phyloP scores from a whole-genome alignment of 2,113 vertebrate species.

The Dolichallabes microphthalmus region DNA sequence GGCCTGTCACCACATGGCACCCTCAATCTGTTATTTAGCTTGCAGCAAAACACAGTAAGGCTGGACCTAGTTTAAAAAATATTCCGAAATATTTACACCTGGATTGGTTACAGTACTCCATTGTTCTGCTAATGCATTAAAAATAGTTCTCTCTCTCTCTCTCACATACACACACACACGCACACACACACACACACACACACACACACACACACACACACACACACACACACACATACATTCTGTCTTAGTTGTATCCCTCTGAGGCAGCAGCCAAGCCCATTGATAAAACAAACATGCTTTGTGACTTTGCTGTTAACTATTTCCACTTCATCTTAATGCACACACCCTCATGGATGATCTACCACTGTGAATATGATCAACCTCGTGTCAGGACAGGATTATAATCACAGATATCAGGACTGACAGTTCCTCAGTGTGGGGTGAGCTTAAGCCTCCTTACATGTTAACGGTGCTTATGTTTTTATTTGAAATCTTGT shows the following conservation, averaged over 20 bases:
- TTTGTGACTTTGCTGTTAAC: conserved; percentile 22
- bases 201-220: too few species aligned
- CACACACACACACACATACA: too few species aligned
- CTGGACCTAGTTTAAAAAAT: conserved; percentile 39
- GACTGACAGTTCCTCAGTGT: conserved; percentile 26
- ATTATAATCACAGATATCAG: conserved; percentile 13
- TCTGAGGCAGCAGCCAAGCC: conserved; percentile 10
- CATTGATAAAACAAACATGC: conserved; percentile 41
- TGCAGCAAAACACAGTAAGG: conserved; percentile 25
- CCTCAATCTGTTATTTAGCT: conserved; percentile 26
- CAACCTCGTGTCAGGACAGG: conserved; percentile 22
- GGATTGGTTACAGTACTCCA: conserved; percentile 48
- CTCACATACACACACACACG: too few species aligned
- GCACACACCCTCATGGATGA: conserved; percentile 23
- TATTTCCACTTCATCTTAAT: conserved; percentile 34
- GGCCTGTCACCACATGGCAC: conserved; percentile 55
- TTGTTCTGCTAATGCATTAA: conserved; percentile 46
- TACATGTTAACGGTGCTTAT: conserved; percentile 29
- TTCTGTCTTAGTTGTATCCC: conserved; percentile 35
- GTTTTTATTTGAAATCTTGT: conserved; percentile 52
- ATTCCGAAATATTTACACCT: conserved; percentile 53
- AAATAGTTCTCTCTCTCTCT: conserved; percentile 29
- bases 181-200: too few species aligned
- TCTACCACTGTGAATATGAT: conserved; percentile 21
- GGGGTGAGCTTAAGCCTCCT: conserved; percentile 38